Evolutionary conservation across 1,140 invertebrate species (phyloP).

Genomic region (Galleria mellonella): DNA sequence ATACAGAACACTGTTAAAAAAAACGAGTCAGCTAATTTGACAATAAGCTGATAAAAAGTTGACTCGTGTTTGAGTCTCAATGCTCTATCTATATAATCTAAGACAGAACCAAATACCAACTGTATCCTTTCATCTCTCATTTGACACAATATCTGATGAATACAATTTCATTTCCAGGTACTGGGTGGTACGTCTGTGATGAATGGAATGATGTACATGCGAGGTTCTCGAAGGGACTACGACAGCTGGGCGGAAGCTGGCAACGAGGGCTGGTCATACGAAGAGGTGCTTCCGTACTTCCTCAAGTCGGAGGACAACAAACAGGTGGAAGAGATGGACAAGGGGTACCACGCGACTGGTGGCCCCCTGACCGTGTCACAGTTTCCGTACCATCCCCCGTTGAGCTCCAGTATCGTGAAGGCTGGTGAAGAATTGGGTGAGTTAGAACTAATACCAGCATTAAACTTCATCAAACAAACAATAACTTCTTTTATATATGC

Average conservation of each 20-base stretch:
- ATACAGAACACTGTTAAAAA: no score
- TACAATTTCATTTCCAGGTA: constrained; percentile 70
- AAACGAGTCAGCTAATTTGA: no score
- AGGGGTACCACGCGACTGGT: constrained; percentile 84
- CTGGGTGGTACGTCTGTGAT: constrained; percentile 94
- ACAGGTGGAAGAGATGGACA: constrained; percentile 78
- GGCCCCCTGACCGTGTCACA: constrained; percentile 87
- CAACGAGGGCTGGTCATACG: constrained; percentile 92
- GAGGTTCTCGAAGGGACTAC: constrained; percentile 93
- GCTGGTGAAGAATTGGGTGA: constrained; percentile 86
- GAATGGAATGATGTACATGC: constrained; percentile 98
- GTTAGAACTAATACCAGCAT: constrained; percentile 2
- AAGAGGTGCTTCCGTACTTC: constrained; percentile 92
- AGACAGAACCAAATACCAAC: no score
- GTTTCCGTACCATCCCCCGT: constrained; percentile 89
- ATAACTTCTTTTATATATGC: no score
- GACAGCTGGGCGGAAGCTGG: constrained; percentile 92
- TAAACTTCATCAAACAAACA: no score
- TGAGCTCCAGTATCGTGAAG: constrained; percentile 88
- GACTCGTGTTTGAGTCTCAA: no score
- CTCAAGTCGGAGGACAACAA: constrained; percentile 90
- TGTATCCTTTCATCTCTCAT: no score
- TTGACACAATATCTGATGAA: no score
- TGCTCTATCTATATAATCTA: no score
- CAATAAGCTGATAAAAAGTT: no score